Evolutionary conservation across 2,797 vertebrate genomes (phyloP), one percentile per base, ranked within the genome.

Genomic region (Lindbergichthys nudifrons): DNA sequence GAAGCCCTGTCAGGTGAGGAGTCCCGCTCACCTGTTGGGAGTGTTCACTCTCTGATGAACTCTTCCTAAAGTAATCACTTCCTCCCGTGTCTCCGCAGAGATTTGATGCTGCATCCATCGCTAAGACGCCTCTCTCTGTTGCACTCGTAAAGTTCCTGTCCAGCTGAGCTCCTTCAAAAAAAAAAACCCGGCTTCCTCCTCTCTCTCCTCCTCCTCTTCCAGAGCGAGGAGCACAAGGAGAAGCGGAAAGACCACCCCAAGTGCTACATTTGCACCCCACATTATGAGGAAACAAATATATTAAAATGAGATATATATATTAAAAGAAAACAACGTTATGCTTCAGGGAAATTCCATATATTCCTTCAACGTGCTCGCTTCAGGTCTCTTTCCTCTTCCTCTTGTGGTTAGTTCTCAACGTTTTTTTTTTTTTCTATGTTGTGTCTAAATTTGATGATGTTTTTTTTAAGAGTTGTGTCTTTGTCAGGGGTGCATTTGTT

Each of bases 1-100:
- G 96, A 96, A 92, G 88, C 95, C 86, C 91, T 96, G 77, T 94
- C 96, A 91, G 96, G 97, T 96, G 89, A 94, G 83, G n/a, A 43
- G 4, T 18, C 64, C 2, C 13, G 48, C 2, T 13, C 15, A 4
- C 0, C 18, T 19, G 1, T 21, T 41, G 2, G 3, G 18, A 10
- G 8, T 0, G 0, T 45, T 0, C 2, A 10, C 6, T 3, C 4
- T 15, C 5, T 26, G 3, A 45, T 7, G 6, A 2, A 2, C 2
- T 21, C 14, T 16, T 26, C 43, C 64, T 50, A 4, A 45, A 21
- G 5, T 70, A 62, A 73, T 23, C 50, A 2, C 65, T 3, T 2
- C 36, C 12, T 81, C 19, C 23, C 65, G 2, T 79, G 12, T 84
- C 30, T 75, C 60, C 67, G 21, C 1, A 95, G 94, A 95, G 75